A percentile compares a stretch with the other conserved stretches of the same genome.
These are phyloP conservation scores for Pseudochaenichthys georgianus DNA, from an alignment of 2,797 vertebrate genomes.

Conservation along the genomic window DNA sequence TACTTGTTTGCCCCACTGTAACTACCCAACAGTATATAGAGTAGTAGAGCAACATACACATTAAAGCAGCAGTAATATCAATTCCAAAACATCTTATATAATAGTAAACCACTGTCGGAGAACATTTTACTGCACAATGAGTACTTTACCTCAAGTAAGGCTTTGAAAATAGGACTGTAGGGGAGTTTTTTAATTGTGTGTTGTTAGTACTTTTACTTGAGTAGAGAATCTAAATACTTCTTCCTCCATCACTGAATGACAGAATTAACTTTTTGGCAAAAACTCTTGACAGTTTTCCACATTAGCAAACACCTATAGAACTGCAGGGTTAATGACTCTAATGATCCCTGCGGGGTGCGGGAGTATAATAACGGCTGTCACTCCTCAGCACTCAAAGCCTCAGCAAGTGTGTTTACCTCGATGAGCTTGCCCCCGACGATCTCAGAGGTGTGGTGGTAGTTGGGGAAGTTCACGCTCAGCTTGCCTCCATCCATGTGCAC, in stretches of 20 bases:
- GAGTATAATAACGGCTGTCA: conserved; percentile 50
- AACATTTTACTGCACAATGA: no score
- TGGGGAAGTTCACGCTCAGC: conserved; percentile 88
- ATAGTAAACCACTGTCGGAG: no score
- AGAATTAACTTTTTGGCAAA: neutral
- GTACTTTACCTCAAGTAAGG: no score
- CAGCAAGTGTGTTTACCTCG: conserved; percentile 82
- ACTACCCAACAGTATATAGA: no score
- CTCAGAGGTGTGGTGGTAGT: conserved; percentile 91
- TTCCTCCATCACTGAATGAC: neutral
- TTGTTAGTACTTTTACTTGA: no score
- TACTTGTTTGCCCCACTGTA: no score
- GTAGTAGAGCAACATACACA: no score
- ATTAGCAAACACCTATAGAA: conserved; percentile 21
- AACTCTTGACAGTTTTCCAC: conserved; percentile 3
- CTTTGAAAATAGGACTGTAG: no score
- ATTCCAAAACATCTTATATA: no score
- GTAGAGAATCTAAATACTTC: no score
- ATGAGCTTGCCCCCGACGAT: conserved; percentile 90
- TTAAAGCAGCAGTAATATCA: no score
- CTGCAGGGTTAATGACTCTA: conserved; percentile 37
- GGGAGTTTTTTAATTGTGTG: no score
- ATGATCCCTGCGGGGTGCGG: conserved; percentile 34
- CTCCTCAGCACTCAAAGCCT: conserved; percentile 14
- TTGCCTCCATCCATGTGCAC: conserved; percentile 89